Percentiles rank a stretch among this genome's conserved stretches.
Conservation (phyloP, 2,888 invertebrate genomes). For the Steinernema hermaphroditum region DNA sequence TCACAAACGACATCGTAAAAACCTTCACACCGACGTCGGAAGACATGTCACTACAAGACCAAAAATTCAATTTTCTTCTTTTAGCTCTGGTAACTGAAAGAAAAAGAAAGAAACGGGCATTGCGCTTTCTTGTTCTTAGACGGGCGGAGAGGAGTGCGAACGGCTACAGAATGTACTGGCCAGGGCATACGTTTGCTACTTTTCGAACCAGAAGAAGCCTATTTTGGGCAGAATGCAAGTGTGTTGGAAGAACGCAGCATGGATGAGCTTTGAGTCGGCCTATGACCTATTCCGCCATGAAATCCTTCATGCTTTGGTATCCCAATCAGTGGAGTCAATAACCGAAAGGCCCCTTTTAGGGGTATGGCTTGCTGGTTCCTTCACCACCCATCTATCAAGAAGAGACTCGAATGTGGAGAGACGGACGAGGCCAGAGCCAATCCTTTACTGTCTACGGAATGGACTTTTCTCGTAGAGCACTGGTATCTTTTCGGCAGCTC, state of each 20-base stretch:
- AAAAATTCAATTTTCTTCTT: neutral
- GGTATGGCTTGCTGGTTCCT: constrained; percentile 43
- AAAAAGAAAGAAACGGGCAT: no score
- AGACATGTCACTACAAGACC: neutral
- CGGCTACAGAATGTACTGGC: neutral
- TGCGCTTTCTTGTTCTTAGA: neutral
- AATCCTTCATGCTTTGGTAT: constrained; percentile 52
- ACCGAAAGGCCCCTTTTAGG: no score
- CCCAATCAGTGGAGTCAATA: no score
- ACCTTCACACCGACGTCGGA: neutral
- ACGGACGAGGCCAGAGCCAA: neutral
- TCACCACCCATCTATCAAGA: constrained; percentile 26
- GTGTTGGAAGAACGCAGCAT: constrained; percentile 38
- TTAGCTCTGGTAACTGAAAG: neutral
- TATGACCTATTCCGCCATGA: constrained; percentile 56
- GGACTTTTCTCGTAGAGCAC: constrained; percentile 36
- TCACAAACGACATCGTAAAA: neutral
- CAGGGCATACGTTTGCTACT: neutral
- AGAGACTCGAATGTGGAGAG: constrained; percentile 33
- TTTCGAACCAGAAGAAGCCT: constrained; percentile 32
- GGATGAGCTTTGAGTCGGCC: constrained; percentile 38
- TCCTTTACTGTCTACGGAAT: constrained; percentile 31
- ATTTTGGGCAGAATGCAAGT: constrained; percentile 42
- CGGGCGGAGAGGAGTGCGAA: neutral
- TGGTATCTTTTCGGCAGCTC: constrained; percentile 8